phyloP scores from a whole-genome alignment of 1,140 invertebrate species.

The Eurosta solidaginis region DNA sequence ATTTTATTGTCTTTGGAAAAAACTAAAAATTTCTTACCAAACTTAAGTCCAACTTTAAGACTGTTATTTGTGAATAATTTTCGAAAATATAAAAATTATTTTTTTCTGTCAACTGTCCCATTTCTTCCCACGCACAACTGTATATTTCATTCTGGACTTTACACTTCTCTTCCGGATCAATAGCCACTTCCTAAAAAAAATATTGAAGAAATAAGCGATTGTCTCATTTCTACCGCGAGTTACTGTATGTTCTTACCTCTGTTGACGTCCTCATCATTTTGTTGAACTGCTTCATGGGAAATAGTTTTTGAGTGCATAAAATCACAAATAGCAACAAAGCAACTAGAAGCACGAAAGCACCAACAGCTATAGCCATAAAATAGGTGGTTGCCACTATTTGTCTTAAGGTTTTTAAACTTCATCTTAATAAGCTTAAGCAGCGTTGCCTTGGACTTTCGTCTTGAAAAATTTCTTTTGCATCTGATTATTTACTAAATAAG shows the following conservation, averaged over 20 bases:
- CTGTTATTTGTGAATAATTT: too few relatives aligned
- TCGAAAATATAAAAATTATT: too few relatives aligned
- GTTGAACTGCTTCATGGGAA: slow-evolving; percentile 19
- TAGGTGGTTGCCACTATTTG: not conserved
- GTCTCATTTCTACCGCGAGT: too few relatives aligned
- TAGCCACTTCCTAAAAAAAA: too few relatives aligned
- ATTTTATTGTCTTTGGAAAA: too few relatives aligned
- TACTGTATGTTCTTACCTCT: not conserved
- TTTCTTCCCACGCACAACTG: too few relatives aligned
- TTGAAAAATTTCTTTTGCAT: slow-evolving; percentile 16
- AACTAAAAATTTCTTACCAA: too few relatives aligned
- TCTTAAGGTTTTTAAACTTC: not conserved
- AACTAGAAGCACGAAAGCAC: not conserved
- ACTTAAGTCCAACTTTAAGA: too few relatives aligned
- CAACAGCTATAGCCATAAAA: not conserved
- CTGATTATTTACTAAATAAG: not conserved
- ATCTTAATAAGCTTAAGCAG: not conserved
- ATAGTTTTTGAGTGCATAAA: not conserved
- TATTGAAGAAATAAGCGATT: too few relatives aligned
- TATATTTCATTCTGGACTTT: too few relatives aligned
- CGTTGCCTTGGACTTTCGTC: not conserved
- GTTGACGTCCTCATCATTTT: not conserved
- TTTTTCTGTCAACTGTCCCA: too few relatives aligned
- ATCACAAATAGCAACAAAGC: not conserved
- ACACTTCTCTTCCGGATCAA: too few relatives aligned